These are phyloP conservation scores for Potorous gilbertii DNA, from an alignment of 2,797 vertebrate genomes.

Conservation along the genomic window DNA sequence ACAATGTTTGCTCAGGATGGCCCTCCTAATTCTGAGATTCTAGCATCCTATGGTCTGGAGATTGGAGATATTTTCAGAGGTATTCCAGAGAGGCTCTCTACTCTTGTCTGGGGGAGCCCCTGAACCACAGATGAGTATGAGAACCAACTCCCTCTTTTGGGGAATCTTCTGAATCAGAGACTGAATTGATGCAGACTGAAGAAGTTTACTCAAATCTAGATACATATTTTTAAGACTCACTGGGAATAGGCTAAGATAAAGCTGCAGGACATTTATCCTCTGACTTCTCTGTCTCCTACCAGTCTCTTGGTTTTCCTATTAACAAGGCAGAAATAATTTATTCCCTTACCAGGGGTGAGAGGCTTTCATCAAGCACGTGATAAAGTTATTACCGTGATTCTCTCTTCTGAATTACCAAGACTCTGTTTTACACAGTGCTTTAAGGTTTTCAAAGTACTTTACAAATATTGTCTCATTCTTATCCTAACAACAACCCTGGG, in stretches of 20 bases:
- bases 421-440: conserved; percentile 34
- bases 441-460: background rate
- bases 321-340: conserved; percentile 75
- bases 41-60: background rate
- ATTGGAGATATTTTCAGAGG: background rate
- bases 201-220: background rate
- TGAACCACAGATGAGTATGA: background rate
- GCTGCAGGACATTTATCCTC: background rate
- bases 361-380: conserved; percentile 74
- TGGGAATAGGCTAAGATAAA: background rate
- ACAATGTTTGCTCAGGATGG: background rate
- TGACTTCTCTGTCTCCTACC: conserved; percentile 6
- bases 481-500: background rate
- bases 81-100: background rate
- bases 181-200: background rate
- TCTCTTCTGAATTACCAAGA: conserved; percentile 70
- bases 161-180: background rate
- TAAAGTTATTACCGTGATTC: conserved; percentile 73
- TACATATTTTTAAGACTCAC: background rate
- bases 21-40: background rate
- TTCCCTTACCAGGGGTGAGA: conserved; percentile 68
- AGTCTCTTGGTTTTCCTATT: conserved; percentile 55
- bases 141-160: background rate
- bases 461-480: background rate
- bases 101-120: background rate